Evolutionary conservation across 2,888 invertebrate species (phyloP).

Genomic region (Formica aserva): DNA sequence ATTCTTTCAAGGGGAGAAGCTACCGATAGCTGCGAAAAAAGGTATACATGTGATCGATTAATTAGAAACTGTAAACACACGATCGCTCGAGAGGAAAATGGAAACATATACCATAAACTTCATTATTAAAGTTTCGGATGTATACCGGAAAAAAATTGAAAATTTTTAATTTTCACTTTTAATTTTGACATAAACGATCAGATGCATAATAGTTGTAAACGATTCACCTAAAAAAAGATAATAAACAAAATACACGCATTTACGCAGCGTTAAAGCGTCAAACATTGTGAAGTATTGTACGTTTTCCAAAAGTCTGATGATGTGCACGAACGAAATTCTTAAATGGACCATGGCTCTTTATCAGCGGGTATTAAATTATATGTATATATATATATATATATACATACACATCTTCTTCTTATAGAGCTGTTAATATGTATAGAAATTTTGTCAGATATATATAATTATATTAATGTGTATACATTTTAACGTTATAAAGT

Average conservation of each 20-base stretch:
- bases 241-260: slow-evolving; percentile 32
- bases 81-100: not conserved
- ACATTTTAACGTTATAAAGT: slow-evolving; percentile 10
- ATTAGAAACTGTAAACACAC: slow-evolving; percentile 76
- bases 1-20: slow-evolving; percentile 93
- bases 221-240: slow-evolving; percentile 5
- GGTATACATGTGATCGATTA: slow-evolving; percentile 90
- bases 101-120: not conserved
- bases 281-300: slow-evolving; percentile 31
- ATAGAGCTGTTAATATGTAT: slow-evolving; percentile 13
- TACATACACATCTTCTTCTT: slow-evolving; percentile 11
- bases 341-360: slow-evolving; percentile 33
- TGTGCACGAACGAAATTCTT: slow-evolving; percentile 43
- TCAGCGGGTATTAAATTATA: slow-evolving; percentile 26
- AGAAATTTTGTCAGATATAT: slow-evolving; percentile 21
- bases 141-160: not conserved
- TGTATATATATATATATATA: not conserved
- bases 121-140: slow-evolving; percentile 18
- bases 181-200: slow-evolving; percentile 5
- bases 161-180: slow-evolving; percentile 18
- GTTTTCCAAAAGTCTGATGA: slow-evolving; percentile 33
- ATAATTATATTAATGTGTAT: slow-evolving; percentile 18
- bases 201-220: slow-evolving; percentile 12
- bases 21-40: slow-evolving; percentile 97
- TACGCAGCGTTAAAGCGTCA: slow-evolving; percentile 42